Conservation (phyloP, 2,113 vertebrate genomes). For the Heliornis fulica region DNA sequence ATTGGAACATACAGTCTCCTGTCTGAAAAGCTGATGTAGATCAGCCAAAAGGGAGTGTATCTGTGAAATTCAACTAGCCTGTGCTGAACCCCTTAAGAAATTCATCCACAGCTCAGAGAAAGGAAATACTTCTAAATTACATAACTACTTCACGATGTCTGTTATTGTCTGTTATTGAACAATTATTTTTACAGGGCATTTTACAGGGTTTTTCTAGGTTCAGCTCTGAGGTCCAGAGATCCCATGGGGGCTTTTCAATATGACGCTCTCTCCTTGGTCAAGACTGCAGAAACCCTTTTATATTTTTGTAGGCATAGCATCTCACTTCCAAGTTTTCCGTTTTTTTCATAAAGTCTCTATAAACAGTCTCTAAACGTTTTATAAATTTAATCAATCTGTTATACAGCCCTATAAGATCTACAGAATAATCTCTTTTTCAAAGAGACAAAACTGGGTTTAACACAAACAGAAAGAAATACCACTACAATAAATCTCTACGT, state of each 20-base stretch:
- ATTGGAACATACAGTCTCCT: background rate
- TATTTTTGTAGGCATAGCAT: background rate
- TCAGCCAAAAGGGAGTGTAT: background rate
- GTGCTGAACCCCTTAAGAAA: background rate
- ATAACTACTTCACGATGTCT: background rate
- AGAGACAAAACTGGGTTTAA: background rate
- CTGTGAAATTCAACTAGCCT: background rate
- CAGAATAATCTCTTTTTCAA: background rate
- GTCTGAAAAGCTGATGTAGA: background rate
- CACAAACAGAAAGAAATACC: slow-evolving; percentile 3
- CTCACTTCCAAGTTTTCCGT: background rate
- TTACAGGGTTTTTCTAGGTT: background rate
- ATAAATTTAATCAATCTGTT: slow-evolving; percentile 5
- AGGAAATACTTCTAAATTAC: background rate
- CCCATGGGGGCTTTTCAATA: background rate
- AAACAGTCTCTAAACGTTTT: background rate
- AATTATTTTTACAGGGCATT: background rate
- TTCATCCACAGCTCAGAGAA: background rate
- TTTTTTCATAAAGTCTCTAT: background rate
- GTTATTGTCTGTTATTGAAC: background rate
- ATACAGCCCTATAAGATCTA: background rate
- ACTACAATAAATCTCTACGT: background rate
- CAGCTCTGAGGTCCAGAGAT: background rate
- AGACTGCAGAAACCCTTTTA: background rate
- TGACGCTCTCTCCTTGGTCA: background rate